Evolutionary conservation across 1,140 invertebrate species (phyloP).

Genomic region (Ylistrum balloti): DNA sequence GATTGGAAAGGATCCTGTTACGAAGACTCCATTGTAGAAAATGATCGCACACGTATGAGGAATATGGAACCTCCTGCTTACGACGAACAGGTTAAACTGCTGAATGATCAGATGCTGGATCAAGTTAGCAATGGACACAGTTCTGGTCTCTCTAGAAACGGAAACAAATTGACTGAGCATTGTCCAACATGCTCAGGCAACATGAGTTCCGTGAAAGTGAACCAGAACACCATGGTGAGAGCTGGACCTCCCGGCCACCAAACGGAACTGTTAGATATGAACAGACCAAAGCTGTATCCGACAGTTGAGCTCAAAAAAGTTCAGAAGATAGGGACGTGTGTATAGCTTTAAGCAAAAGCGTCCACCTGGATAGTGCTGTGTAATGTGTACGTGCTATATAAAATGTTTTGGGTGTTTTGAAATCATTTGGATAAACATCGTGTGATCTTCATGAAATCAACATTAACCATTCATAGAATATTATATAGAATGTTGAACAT

Average conservation of each 20-base stretch:
- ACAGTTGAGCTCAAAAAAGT: conserved; percentile 7
- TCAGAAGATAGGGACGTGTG: background rate
- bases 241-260: background rate
- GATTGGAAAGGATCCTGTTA: background rate
- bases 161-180: background rate
- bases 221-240: background rate
- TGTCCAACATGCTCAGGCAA: background rate
- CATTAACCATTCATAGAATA: background rate
- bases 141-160: background rate
- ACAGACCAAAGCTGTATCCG: background rate
- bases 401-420: background rate
- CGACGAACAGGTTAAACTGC: background rate
- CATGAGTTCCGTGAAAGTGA: background rate
- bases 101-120: background rate
- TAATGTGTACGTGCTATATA: background rate
- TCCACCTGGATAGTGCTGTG: background rate
- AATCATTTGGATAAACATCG: background rate
- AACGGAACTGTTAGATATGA: background rate
- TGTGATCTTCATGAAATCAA: background rate
- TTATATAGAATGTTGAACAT: too few relatives aligned
- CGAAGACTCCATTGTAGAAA: conserved; percentile 8
- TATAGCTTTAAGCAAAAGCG: background rate
- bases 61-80: background rate
- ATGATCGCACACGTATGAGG: background rate
- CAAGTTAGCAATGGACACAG: background rate